These are phyloP conservation scores for Diabrotica virgifera DNA, from an alignment of 1,140 invertebrate genomes.

Conservation along the genomic window DNA sequence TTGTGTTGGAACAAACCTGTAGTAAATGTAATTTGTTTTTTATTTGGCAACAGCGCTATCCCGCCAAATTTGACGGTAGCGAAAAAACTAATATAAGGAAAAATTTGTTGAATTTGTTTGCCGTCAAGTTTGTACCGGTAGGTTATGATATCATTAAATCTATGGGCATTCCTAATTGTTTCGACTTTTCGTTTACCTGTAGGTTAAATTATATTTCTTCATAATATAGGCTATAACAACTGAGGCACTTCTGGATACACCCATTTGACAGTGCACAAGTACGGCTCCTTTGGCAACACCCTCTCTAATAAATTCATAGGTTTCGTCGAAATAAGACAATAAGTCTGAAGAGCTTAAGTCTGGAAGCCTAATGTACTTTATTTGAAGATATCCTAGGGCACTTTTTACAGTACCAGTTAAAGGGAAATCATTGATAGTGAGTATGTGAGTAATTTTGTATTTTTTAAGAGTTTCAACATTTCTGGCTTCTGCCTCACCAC, in stretches of 20 bases:
- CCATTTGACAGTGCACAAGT: constrained; percentile 81
- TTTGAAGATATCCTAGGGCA: constrained; percentile 61
- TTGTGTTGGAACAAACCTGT: too few species aligned
- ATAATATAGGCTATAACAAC: constrained; percentile 81
- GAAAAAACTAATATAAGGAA: too few species aligned
- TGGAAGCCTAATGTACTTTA: constrained; percentile 75
- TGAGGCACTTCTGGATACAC: constrained; percentile 79
- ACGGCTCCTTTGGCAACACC: constrained; percentile 58
- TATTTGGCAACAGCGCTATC: too few species aligned
- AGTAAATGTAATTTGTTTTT: too few species aligned
- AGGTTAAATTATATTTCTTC: constrained; percentile 72
- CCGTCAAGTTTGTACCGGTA: too few species aligned
- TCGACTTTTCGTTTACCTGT: too few species aligned
- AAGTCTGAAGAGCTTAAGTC: constrained; percentile 80
- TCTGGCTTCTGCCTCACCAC: constrained; percentile 75
- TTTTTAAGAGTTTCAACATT: constrained; percentile 65
- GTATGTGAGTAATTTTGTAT: constrained; percentile 68
- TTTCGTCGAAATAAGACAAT: constrained; percentile 70
- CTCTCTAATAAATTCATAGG: constrained; percentile 68
- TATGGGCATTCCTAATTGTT: too few species aligned
- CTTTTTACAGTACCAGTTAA: constrained; percentile 65
- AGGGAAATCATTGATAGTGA: constrained; percentile 79
- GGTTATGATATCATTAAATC: too few species aligned
- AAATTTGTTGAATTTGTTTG: too few species aligned
- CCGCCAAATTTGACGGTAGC: too few species aligned